A percentile compares a stretch with the other conserved stretches of the same genome.
phyloP scores from a whole-genome alignment of 2,113 vertebrate species.

The Tetrao urogallus region DNA sequence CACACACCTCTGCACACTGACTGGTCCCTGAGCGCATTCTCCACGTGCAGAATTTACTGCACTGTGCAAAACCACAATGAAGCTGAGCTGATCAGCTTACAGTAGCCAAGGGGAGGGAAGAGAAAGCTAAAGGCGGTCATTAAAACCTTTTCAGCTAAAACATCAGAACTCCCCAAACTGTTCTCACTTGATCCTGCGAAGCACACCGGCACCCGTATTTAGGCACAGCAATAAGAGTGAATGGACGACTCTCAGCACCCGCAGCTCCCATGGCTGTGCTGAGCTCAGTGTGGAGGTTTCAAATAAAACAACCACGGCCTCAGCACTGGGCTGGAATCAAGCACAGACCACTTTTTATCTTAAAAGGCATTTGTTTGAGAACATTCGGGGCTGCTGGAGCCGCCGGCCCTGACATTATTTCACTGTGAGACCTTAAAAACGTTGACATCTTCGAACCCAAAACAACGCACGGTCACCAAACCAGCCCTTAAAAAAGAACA shows the following conservation, averaged over 20 bases:
- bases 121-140: background rate
- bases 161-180: background rate
- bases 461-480: background rate
- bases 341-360: constrained; percentile 37
- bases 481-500: background rate
- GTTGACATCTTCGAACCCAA: background rate
- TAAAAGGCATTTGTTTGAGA: constrained; percentile 62
- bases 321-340: constrained; percentile 1
- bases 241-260: background rate
- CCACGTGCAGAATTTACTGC: too few relatives aligned
- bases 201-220: constrained; percentile 7
- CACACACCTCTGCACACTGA: background rate
- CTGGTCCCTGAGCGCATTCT: too few relatives aligned
- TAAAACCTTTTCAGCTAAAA: background rate
- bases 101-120: background rate
- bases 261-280: constrained; percentile 6
- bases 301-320: constrained; percentile 25
- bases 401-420: background rate
- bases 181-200: background rate
- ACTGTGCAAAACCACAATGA: background rate
- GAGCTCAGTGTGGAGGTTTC: background rate
- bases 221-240: constrained; percentile 37
- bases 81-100: background rate
- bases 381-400: background rate
- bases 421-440: background rate